Evolutionary conservation across 2,888 invertebrate genomes (phyloP).

Genomic region (Phalera bucephala): DNA sequence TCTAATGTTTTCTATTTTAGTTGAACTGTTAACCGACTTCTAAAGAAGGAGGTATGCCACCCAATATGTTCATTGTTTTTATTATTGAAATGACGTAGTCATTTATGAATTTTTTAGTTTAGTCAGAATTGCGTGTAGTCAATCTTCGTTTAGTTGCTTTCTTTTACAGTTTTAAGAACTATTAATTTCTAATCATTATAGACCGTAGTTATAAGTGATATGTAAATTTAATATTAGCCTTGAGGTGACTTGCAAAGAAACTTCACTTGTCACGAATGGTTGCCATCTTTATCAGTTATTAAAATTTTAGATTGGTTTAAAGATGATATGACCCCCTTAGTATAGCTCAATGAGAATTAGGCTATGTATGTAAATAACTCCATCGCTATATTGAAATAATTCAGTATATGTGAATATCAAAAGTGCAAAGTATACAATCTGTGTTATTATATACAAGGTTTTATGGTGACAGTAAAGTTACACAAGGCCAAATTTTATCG

Average conservation of each 20-base stretch:
- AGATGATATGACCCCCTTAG: no score
- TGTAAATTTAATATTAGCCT: not conserved
- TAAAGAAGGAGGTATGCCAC: slow-evolving; percentile 29
- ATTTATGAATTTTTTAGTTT: slow-evolving; percentile 2
- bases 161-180: not conserved
- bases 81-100: slow-evolving; percentile 20
- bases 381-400: no score
- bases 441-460: no score
- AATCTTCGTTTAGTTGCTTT: slow-evolving; percentile 3
- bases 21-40: slow-evolving; percentile 17
- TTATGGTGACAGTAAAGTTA: no score
- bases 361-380: no score
- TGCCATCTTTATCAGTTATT: not conserved
- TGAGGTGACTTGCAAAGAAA: not conserved
- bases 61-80: slow-evolving; percentile 30
- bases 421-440: no score
- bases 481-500: no score
- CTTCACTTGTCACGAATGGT: not conserved
- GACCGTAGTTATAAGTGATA: not conserved
- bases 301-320: no score
- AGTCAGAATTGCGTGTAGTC: slow-evolving; percentile 5
- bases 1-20: slow-evolving; percentile 8
- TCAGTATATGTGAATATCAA: no score
- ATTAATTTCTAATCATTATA: not conserved
- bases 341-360: no score